Evolutionary conservation across 2,888 invertebrate genomes (phyloP).

Genomic region (Xiphydria camelus): DNA sequence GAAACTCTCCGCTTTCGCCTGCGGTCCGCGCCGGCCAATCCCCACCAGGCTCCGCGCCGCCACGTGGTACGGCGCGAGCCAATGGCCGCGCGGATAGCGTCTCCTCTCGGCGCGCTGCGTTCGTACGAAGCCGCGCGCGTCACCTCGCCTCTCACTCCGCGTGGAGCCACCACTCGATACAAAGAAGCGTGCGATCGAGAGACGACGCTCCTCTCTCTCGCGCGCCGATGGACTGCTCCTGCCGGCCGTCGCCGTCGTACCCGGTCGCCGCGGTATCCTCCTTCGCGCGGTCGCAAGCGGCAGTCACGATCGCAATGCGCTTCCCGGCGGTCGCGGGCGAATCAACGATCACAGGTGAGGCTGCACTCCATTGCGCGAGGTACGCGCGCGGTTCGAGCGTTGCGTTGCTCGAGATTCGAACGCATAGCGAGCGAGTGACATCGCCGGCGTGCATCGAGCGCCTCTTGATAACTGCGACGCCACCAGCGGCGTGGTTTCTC

Average conservation of each 20-base stretch:
- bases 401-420: too few relatives aligned
- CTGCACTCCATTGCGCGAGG: not conserved
- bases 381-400: constrained; percentile 2
- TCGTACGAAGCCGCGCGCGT: too few relatives aligned
- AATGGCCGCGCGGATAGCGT: constrained; percentile 11
- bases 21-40: constrained; percentile 42
- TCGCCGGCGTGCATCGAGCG: too few relatives aligned
- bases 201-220: too few relatives aligned
- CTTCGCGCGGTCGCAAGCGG: constrained; percentile 1
- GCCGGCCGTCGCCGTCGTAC: not conserved
- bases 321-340: not conserved
- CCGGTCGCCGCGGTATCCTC: not conserved
- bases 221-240: not conserved
- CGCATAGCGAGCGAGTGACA: too few relatives aligned
- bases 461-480: too few relatives aligned
- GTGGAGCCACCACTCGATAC: constrained; percentile 33
- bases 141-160: too few relatives aligned
- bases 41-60: constrained; percentile 25
- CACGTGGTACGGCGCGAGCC: constrained; percentile 10
- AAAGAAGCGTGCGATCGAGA: too few relatives aligned
- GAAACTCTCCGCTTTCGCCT: constrained; percentile 44
- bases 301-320: too few relatives aligned
- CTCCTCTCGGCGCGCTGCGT: too few relatives aligned
- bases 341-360: not conserved
- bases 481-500: too few relatives aligned